Base-by-base conservation (phyloP, 2,888 invertebrate species). In the Epinotia demarniana region DNA sequence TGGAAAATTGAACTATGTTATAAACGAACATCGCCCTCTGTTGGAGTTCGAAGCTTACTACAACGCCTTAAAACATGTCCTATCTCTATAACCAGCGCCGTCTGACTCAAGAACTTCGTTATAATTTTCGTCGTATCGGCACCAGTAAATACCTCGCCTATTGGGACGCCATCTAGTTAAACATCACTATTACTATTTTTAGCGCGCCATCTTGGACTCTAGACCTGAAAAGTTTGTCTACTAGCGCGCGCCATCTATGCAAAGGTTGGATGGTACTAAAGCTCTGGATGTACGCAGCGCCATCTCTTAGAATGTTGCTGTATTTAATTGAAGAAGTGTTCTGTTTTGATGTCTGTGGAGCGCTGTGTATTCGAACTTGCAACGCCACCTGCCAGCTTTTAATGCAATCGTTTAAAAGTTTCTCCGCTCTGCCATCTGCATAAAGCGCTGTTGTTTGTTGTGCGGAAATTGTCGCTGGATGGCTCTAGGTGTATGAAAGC, bases 221-320 rank as follows among this genome's bases (percentile, higher is more conserved):
- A 4, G 0, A 8, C 27, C 5, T 9, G 39, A 27, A 13, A 60
- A 27, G 27, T 8, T 58, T 49, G 49, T 1, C 13, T 49, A 43
- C 57, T 57, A 43, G 23, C 68, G 68, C 68, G 16, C 68, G 68
- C 68, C 68, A 68, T n/a, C 71, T 71, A 62, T 1, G 19, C 3
- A 3, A 49, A 8, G 49, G 9, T 18, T 27, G 13, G 18, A 49
- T 19, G 3, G 23, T 43, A 64, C 64, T 16, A 16, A 13, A 64
- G 8, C 6, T 27, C 16, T 16, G 3, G 23, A 49, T 16, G 2
- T 64, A 64, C 9, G 39, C 9, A 1, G 4, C 27, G 64, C 49
- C 49, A 49, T 53, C 64, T 64, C 9, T 53, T 64, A 9, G 64
- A 23, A 64, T 27, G 53, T 16, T 27, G n/a, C 49, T 23, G 39